phyloP scores from a whole-genome alignment of 1,140 invertebrate species.

The Panagrolaimus sp. region DNA sequence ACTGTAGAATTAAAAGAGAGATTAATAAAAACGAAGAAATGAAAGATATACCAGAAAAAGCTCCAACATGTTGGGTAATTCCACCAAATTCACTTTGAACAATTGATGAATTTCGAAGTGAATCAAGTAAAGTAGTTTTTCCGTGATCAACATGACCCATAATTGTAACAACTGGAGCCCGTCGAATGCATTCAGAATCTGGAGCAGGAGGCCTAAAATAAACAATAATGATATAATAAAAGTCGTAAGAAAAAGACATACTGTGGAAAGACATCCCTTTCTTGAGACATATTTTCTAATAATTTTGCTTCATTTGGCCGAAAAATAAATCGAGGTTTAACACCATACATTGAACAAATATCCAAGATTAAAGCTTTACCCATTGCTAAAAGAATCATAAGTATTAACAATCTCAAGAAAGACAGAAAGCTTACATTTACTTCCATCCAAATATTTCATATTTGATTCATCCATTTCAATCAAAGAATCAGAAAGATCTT shows the following conservation, averaged over 20 bases:
- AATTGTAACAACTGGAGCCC: constrained; percentile 74
- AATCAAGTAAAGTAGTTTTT: constrained; percentile 92
- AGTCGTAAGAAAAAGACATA: not conserved
- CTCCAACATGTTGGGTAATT: constrained; percentile 98
- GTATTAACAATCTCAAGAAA: constrained; percentile 18
- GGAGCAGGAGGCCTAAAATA: constrained; percentile 31
- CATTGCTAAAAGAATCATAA: constrained; percentile 25
- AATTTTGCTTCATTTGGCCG: constrained; percentile 33
- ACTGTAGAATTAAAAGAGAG: constrained; percentile 62
- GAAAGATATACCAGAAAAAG: constrained; percentile 71
- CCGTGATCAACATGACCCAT: constrained; percentile 99
- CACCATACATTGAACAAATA: constrained; percentile 27
- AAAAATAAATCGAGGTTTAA: constrained; percentile 31
- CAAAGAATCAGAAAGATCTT: constrained; percentile 34
- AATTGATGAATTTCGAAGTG: constrained; percentile 76
- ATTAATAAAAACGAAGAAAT: constrained; percentile 10
- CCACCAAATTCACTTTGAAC: constrained; percentile 92
- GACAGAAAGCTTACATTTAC: constrained; percentile 18
- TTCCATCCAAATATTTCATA: constrained; percentile 26
- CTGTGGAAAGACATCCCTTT: constrained; percentile 29
- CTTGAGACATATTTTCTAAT: constrained; percentile 23
- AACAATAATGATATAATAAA: not conserved
- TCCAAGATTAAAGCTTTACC: constrained; percentile 28
- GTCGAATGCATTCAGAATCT: constrained; percentile 35
- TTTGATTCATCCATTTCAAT: constrained; percentile 27